Evolutionary conservation across 2,888 invertebrate genomes (phyloP).

Genomic region (Camponotus fellah): DNA sequence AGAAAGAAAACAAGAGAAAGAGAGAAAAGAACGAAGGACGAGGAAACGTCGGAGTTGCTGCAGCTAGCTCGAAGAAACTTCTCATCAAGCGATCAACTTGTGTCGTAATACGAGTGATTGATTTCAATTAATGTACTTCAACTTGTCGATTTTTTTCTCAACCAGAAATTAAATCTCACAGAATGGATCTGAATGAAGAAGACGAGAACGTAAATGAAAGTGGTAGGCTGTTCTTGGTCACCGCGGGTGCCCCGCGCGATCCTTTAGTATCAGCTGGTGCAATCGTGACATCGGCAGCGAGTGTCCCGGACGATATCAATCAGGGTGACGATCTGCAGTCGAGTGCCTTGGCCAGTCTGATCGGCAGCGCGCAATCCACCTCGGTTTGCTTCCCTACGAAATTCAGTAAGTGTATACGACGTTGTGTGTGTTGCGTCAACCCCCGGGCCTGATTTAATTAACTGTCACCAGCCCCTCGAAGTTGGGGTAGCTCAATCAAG

Average conservation of each 20-base stretch:
- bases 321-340: constrained; percentile 81
- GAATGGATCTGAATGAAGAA: constrained; percentile 84
- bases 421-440: constrained; percentile 54
- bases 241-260: constrained; percentile 80
- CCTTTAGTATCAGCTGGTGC: constrained; percentile 83
- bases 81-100: constrained; percentile 73
- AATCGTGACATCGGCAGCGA: constrained; percentile 78
- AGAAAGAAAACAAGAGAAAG: constrained; percentile 67
- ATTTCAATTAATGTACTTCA: constrained; percentile 57
- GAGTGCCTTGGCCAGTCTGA: constrained; percentile 83
- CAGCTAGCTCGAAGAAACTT: constrained; percentile 73
- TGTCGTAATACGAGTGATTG: constrained; percentile 33
- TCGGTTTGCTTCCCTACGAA: constrained; percentile 85
- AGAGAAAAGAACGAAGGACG: constrained; percentile 74
- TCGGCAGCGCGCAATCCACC: constrained; percentile 83
- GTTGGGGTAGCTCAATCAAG: constrained; percentile 85
- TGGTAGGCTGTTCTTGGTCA: constrained; percentile 81
- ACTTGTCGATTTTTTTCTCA: constrained; percentile 7
- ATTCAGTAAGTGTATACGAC: constrained; percentile 84
- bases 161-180: not conserved
- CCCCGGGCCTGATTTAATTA: constrained; percentile 82
- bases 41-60: constrained; percentile 74
- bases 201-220: constrained; percentile 79
- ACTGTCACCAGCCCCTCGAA: constrained; percentile 69
- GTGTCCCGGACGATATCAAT: constrained; percentile 80